A percentile compares a stretch with the other conserved stretches of the same genome.
These are phyloP conservation scores for Xestoiulus laeticollis DNA, from an alignment of 2,888 invertebrate species.

Conservation along the genomic window DNA sequence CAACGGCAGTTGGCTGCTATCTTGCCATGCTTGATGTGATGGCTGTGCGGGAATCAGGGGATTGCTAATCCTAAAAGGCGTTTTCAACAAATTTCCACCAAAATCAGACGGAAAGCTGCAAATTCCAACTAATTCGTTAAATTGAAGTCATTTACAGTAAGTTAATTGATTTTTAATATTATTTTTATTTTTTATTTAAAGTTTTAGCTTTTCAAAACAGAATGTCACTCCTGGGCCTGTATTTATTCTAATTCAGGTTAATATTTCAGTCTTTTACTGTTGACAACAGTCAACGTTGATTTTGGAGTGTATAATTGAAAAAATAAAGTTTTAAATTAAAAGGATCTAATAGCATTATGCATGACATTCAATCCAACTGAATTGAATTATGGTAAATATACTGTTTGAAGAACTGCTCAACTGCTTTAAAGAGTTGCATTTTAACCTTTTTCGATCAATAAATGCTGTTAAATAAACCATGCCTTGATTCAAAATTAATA, in stretches of 20 bases:
- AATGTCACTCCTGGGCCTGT: too few species aligned
- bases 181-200: too few species aligned
- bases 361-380: too few species aligned
- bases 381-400: background rate
- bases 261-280: too few species aligned
- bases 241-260: too few species aligned
- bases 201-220: too few species aligned
- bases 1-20: constrained; percentile 17
- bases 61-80: background rate
- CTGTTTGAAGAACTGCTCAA: background rate
- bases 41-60: background rate
- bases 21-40: background rate
- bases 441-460: background rate
- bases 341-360: too few species aligned
- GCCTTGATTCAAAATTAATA: background rate
- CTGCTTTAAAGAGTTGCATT: too few species aligned
- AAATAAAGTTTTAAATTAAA: too few species aligned
- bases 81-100: background rate
- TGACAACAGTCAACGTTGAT: too few species aligned
- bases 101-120: background rate
- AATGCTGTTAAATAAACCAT: background rate
- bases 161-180: background rate
- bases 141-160: background rate
- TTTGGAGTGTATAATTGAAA: too few species aligned
- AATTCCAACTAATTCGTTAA: background rate